phyloP scores from a whole-genome alignment of 2,797 vertebrate species.

The Tokudaia muenninki region DNA sequence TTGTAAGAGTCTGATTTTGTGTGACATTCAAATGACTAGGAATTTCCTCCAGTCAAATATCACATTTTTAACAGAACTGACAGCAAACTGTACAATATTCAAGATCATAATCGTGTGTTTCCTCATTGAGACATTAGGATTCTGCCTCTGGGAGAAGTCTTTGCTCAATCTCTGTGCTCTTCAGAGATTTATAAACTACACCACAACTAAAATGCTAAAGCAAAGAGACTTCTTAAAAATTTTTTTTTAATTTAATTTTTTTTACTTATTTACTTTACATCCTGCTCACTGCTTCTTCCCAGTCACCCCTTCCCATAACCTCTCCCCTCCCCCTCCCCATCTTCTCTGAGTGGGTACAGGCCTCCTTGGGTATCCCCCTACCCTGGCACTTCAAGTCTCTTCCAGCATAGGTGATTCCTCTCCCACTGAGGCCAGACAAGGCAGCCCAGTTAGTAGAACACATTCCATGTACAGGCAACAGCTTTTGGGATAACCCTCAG shows the following conservation, averaged over 20 bases:
- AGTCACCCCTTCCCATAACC: not conserved
- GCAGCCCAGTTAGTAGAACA: not conserved
- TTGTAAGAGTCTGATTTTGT: slow-evolving; percentile 30
- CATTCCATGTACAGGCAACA: not conserved
- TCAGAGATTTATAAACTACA: slow-evolving; percentile 49
- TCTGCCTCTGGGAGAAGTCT: slow-evolving; percentile 20
- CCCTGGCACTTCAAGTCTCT: not conserved
- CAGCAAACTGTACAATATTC: slow-evolving; percentile 29
- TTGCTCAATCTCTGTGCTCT: slow-evolving; percentile 33
- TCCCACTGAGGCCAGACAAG: not conserved
- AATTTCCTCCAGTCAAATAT: slow-evolving; percentile 37
- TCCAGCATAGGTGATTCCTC: not conserved
- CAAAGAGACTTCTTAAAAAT: slow-evolving; percentile 37
- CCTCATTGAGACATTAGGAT: not conserved
- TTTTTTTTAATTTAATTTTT: not conserved
- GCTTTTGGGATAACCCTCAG: not conserved
- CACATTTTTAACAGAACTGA: not conserved
- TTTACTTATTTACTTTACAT: not conserved
- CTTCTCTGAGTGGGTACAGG: not conserved
- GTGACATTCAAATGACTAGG: slow-evolving; percentile 42
- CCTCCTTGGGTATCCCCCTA: not conserved
- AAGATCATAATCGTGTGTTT: slow-evolving; percentile 6
- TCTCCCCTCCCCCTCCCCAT: not conserved
- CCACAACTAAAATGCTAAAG: slow-evolving; percentile 56
- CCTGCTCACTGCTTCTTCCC: not conserved